Evolutionary conservation across 2,113 vertebrate genomes (phyloP).

Genomic region (western clawed frog (Xenopus tropicalis)): UCB_Xtro_10.0 CM004443.2:33974501-33975000

Average conservation of each 20-base stretch:
- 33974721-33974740: neutral
- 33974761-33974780: slow-evolving; percentile 9
- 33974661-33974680: no score
- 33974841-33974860: neutral
- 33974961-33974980: slow-evolving; percentile 1
- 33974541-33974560: no score
- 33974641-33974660: no score
- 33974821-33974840: neutral
- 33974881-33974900: neutral
- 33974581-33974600: no score
- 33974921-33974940: slow-evolving; percentile 6
- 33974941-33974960: neutral
- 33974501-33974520: no score
- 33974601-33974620: no score
- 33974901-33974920: neutral
- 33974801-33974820: neutral
- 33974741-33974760: neutral
- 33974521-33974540: no score
- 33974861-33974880: neutral
- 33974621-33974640: no score
- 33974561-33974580: no score
- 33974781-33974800: slow-evolving; percentile 37
- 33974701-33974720: slow-evolving; percentile 24
- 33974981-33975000: slow-evolving; percentile 10
- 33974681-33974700: no score